Evolutionary conservation across 2,888 invertebrate genomes (phyloP).

Genomic region (Entomobrya multifasciata): DNA sequence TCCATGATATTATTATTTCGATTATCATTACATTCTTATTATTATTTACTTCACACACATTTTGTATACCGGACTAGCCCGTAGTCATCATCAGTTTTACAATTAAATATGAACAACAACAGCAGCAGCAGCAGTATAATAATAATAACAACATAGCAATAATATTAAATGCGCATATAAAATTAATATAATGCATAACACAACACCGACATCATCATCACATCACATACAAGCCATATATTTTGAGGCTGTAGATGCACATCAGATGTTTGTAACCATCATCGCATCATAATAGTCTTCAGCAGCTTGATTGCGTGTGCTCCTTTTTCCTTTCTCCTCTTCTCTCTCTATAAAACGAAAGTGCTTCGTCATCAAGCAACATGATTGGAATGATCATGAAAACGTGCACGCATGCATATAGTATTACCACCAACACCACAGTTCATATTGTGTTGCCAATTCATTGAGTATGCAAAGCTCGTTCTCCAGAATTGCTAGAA

Average conservation of each 20-base stretch:
- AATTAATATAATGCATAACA: constrained; percentile 46
- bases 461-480: constrained; percentile 69
- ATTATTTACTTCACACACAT: constrained; percentile 28
- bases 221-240: constrained; percentile 61
- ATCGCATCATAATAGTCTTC: constrained; percentile 66
- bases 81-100: not conserved
- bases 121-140: not conserved
- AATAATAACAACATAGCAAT: constrained; percentile 8
- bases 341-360: not conserved
- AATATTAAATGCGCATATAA: constrained; percentile 29
- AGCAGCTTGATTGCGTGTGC: constrained; percentile 54
- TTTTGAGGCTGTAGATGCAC: constrained; percentile 56
- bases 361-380: constrained; percentile 39
- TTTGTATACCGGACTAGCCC: not conserved
- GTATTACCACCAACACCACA: not conserved
- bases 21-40: constrained; percentile 55
- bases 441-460: constrained; percentile 46
- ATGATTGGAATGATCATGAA: constrained; percentile 27
- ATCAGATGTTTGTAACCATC: constrained; percentile 70
- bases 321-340: not conserved
- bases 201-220: constrained; percentile 34
- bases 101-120: not conserved
- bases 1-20: constrained; percentile 57
- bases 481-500: constrained; percentile 62
- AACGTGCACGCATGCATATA: constrained; percentile 46